These are phyloP conservation scores for Sycophila sp. DNA, from an alignment of 1,140 invertebrate genomes.

Conservation along the genomic window DNA sequence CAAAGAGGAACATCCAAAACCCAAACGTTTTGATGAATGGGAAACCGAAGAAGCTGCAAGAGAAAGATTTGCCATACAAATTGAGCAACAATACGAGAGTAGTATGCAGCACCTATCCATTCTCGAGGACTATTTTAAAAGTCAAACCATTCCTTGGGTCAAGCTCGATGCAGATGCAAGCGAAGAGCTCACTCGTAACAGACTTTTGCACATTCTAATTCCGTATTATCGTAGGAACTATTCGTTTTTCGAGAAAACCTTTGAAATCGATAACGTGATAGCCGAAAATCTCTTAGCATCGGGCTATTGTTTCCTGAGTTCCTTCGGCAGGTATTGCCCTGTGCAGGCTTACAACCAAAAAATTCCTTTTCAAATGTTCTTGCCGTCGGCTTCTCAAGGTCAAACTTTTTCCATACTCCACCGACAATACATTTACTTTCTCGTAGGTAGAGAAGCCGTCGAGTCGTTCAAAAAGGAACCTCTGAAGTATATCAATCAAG, in stretches of 20 bases:
- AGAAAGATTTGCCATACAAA: slow-evolving; percentile 59
- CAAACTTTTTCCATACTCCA: slow-evolving; percentile 67
- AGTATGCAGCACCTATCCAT: slow-evolving; percentile 57
- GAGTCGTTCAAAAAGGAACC: slow-evolving; percentile 66
- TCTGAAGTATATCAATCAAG: slow-evolving; percentile 65
- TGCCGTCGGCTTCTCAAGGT: slow-evolving; percentile 56
- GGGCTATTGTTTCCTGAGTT: slow-evolving; percentile 70
- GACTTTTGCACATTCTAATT: slow-evolving; percentile 51
- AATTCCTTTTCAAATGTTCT: slow-evolving; percentile 64
- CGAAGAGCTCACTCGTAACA: slow-evolving; percentile 54
- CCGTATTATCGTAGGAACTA: slow-evolving; percentile 59
- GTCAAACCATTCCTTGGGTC: slow-evolving; percentile 63
- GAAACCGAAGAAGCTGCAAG: slow-evolving; percentile 62
- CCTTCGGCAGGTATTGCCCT: slow-evolving; percentile 70
- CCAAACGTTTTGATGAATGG: slow-evolving; percentile 59
- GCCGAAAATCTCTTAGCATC: slow-evolving; percentile 66
- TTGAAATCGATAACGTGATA: slow-evolving; percentile 63
- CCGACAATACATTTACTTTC: slow-evolving; percentile 69
- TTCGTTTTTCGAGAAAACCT: slow-evolving; percentile 68
- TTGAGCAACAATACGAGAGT: slow-evolving; percentile 61
- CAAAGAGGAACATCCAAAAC: slow-evolving; percentile 52
- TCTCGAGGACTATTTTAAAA: slow-evolving; percentile 53
- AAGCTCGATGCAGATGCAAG: slow-evolving; percentile 58
- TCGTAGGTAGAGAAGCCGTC: slow-evolving; percentile 62
- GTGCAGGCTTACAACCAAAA: slow-evolving; percentile 66